A percentile compares a stretch with the other conserved stretches of the same genome.
Evolutionary conservation across 2,888 invertebrate species (phyloP).

Genomic region (Yponomeuta evonymella): DNA sequence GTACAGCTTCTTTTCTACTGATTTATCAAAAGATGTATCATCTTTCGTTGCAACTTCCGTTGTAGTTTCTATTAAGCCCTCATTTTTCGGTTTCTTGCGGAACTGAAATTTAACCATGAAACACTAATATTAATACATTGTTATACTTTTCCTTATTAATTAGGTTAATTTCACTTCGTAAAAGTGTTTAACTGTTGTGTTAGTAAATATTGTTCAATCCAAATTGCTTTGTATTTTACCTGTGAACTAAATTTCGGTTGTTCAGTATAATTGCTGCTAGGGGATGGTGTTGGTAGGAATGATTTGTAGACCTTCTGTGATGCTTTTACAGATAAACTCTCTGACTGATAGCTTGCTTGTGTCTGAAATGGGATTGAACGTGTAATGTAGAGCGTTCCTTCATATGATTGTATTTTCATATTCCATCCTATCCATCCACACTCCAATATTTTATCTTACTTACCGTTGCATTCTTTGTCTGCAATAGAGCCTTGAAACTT

Average conservation of each 20-base stretch:
- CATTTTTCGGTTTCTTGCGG: conserved; percentile 43
- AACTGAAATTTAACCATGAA: conserved; percentile 41
- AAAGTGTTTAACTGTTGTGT: not conserved
- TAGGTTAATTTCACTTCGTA: not conserved
- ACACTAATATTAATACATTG: not conserved
- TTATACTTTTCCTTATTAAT: not conserved
- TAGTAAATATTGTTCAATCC: not conserved
- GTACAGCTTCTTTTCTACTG: conserved; percentile 4
- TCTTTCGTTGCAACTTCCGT: not conserved
- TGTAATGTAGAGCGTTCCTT: not conserved
- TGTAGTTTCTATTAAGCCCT: conserved; percentile 29
- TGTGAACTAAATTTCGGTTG: conserved; percentile 50
- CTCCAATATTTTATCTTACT: conserved; percentile 28
- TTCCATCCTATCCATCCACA: not conserved
- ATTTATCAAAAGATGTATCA: not conserved
- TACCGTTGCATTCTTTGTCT: conserved; percentile 75
- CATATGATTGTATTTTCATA: too few relatives aligned
- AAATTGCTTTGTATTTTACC: conserved; percentile 43
- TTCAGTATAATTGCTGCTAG: conserved; percentile 50
- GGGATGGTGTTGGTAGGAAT: conserved; percentile 54
- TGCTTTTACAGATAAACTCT: conserved; percentile 72
- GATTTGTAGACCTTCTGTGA: conserved; percentile 68
- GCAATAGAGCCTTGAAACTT: conserved; percentile 79
- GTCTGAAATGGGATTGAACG: conserved; percentile 52
- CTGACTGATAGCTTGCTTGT: conserved; percentile 61